These are phyloP conservation scores for Panulirus ornatus DNA, from an alignment of 1,140 invertebrate species.

Conservation along the genomic window DNA sequence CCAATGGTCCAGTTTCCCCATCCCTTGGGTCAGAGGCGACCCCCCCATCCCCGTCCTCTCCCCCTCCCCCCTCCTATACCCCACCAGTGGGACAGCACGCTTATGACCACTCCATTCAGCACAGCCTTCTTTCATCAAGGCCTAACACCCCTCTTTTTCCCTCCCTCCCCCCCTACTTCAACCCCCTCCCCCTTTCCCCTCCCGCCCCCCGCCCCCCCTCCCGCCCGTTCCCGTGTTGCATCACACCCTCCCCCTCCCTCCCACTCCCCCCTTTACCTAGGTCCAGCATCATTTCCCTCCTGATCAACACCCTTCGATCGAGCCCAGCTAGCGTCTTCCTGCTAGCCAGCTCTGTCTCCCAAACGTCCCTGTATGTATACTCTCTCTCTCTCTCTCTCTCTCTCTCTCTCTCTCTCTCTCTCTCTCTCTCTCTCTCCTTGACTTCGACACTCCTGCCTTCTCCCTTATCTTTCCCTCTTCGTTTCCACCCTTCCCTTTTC, in stretches of 20 bases:
- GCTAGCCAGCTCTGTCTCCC: neutral
- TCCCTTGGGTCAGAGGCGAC: neutral
- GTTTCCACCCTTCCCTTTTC: neutral
- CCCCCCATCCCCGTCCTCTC: neutral
- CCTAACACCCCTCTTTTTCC: neutral
- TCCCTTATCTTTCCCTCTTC: neutral
- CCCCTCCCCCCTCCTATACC: neutral
- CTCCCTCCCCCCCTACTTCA: neutral
- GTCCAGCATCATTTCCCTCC: neutral
- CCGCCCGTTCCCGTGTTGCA: too few relatives aligned
- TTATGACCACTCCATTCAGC: conserved; percentile 3
- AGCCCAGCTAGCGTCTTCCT: too few relatives aligned
- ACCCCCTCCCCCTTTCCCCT: neutral
- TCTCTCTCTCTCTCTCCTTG: too few relatives aligned
- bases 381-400: too few relatives aligned
- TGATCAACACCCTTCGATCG: neutral
- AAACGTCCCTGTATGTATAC: neutral
- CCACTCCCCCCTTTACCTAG: neutral
- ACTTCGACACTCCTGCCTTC: neutral
- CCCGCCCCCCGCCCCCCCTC: neutral
- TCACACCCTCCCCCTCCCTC: too few relatives aligned
- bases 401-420: neutral
- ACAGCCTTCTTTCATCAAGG: too few relatives aligned
- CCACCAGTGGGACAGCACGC: neutral
- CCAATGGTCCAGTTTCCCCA: neutral